phyloP scores from a whole-genome alignment of 2,797 vertebrate genomes.

The Ceryle rudis region DNA sequence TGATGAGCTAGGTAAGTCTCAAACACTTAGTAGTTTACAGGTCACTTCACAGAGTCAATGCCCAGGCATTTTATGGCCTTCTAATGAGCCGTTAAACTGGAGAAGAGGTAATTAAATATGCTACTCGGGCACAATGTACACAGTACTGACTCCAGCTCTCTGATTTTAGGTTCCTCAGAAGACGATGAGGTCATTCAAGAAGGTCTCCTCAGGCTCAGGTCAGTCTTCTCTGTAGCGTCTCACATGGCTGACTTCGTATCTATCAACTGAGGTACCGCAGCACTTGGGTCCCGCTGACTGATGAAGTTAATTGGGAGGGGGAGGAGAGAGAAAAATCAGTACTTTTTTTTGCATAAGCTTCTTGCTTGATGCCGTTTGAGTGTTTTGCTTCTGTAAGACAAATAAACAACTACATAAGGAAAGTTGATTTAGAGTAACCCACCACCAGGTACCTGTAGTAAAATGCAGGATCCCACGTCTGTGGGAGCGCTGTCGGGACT shows the following conservation, averaged over 20 bases:
- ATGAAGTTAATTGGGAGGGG: neutral
- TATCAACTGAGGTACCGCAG: neutral
- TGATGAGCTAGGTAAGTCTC: slow-evolving; percentile 71
- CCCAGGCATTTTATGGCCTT: slow-evolving; percentile 71
- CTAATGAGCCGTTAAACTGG: slow-evolving; percentile 75
- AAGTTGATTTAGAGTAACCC: neutral
- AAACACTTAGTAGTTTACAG: slow-evolving; percentile 69
- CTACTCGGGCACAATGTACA: slow-evolving; percentile 35
- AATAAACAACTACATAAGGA: neutral
- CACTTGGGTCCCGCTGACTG: neutral
- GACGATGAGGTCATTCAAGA: slow-evolving; percentile 85
- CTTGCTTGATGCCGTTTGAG: neutral
- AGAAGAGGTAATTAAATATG: slow-evolving; percentile 77
- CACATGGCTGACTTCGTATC: neutral
- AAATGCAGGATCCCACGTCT: neutral
- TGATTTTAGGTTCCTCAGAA: slow-evolving; percentile 85
- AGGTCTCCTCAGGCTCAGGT: slow-evolving; percentile 85
- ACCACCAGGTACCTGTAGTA: too few relatives aligned
- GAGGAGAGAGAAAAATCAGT: neutral
- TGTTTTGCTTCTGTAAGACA: neutral
- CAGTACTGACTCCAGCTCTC: slow-evolving; percentile 80
- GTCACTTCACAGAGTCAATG: slow-evolving; percentile 74
- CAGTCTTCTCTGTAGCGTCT: slow-evolving; percentile 71
- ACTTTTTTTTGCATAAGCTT: neutral
- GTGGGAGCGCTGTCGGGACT: neutral